These are phyloP conservation scores for Tachina lurida DNA, from an alignment of 2,888 invertebrate species.

Conservation along the genomic window DNA sequence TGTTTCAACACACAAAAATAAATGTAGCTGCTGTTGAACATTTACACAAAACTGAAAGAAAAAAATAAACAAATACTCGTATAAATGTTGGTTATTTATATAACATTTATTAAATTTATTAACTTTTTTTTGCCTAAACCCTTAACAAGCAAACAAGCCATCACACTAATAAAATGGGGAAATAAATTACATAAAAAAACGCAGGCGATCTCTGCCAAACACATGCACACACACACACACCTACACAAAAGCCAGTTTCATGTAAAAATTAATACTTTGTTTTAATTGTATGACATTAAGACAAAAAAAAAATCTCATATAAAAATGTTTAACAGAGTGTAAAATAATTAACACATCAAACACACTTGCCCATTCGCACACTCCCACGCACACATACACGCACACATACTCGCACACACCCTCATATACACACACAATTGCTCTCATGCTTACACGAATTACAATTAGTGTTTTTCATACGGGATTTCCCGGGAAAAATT, in stretches of 20 bases:
- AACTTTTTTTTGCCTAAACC: conserved; percentile 18
- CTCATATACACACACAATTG: too few species aligned
- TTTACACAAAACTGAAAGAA: not conserved
- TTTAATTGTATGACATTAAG: conserved; percentile 46
- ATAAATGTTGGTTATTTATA: conserved; percentile 53
- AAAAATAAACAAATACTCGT: not conserved
- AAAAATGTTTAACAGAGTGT: conserved; percentile 56
- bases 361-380: conserved; percentile 10
- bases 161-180: not conserved
- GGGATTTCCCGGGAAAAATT: too few species aligned
- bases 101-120: conserved; percentile 52
- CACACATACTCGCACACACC: not conserved
- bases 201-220: not conserved
- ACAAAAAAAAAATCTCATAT: not conserved
- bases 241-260: not conserved
- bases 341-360: conserved; percentile 62
- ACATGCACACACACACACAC: not conserved
- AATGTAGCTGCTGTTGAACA: conserved; percentile 3
- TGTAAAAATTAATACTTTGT: conserved; percentile 31
- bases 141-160: conserved; percentile 15
- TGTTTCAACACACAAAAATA: not conserved
- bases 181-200: conserved; percentile 14
- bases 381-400: not conserved
- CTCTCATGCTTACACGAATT: not conserved
- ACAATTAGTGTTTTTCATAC: too few species aligned